phyloP scores from a whole-genome alignment of 2,113 vertebrate genomes.

The Corythornis vintsioides region DNA sequence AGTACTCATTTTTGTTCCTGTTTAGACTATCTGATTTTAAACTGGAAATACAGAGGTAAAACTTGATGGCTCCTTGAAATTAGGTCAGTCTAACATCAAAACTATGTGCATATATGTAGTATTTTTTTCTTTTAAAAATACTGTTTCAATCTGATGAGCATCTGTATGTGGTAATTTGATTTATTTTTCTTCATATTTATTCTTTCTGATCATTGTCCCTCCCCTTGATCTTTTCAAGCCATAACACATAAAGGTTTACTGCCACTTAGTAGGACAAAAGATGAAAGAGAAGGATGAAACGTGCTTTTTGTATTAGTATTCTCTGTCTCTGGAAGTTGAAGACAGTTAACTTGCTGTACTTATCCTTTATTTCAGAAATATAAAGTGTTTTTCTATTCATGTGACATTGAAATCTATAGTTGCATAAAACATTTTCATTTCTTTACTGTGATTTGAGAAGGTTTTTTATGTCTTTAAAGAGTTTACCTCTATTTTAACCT shows the following conservation, averaged over 20 bases:
- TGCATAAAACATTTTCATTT: neutral
- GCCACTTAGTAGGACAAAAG: neutral
- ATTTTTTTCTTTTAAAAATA: neutral
- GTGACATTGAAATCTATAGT: neutral
- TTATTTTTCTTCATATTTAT: neutral
- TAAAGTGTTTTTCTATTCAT: neutral
- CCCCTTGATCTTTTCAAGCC: neutral
- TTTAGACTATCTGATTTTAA: neutral
- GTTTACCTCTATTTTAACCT: neutral
- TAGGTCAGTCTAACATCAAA: neutral
- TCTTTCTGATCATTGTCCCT: neutral
- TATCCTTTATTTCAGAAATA: neutral
- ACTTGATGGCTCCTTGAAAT: neutral
- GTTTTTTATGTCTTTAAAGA: neutral
- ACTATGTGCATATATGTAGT: neutral
- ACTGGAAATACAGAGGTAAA: neutral
- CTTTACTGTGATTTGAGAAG: neutral
- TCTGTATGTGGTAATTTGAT: neutral
- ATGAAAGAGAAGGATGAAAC: neutral
- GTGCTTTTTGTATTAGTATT: neutral
- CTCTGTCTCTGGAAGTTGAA: neutral
- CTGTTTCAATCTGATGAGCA: neutral
- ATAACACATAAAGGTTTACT: neutral
- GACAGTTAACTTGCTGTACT: neutral
- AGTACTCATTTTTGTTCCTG: neutral